Conservation (phyloP, 2,113 vertebrate species). For the Athene noctua region DNA sequence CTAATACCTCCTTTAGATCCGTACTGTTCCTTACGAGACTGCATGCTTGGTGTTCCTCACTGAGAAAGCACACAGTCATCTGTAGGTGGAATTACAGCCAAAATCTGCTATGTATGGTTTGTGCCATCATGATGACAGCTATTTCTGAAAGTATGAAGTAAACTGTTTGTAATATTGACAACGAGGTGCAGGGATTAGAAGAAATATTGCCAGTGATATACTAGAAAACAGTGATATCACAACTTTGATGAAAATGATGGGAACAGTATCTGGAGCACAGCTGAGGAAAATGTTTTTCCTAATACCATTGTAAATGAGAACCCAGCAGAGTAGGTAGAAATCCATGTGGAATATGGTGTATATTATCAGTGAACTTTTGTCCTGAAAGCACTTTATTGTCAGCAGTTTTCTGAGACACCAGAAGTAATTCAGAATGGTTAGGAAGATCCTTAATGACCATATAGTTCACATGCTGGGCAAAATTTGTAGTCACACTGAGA, state of each 20-base stretch:
- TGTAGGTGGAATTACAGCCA: background rate
- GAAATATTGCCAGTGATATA: background rate
- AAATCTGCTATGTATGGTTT: background rate
- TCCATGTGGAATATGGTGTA: background rate
- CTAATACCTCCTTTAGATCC: background rate
- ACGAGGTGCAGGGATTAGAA: background rate
- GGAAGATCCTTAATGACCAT: background rate
- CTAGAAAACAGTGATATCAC: background rate
- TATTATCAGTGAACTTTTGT: background rate
- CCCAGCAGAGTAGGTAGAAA: background rate
- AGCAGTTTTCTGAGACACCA: background rate
- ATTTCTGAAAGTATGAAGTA: background rate
- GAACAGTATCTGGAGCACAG: background rate
- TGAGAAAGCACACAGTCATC: background rate
- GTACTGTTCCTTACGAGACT: fast-evolving
- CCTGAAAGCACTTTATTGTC: background rate
- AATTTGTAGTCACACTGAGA: background rate
- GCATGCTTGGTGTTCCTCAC: background rate
- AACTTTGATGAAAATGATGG: background rate
- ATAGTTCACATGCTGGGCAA: background rate
- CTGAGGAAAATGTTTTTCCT: background rate
- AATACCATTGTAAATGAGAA: background rate
- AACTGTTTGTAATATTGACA: background rate
- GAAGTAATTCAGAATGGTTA: background rate
- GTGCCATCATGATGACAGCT: background rate